Conservation (phyloP, 1,140 invertebrate species). For the Venturia canescens region DNA sequence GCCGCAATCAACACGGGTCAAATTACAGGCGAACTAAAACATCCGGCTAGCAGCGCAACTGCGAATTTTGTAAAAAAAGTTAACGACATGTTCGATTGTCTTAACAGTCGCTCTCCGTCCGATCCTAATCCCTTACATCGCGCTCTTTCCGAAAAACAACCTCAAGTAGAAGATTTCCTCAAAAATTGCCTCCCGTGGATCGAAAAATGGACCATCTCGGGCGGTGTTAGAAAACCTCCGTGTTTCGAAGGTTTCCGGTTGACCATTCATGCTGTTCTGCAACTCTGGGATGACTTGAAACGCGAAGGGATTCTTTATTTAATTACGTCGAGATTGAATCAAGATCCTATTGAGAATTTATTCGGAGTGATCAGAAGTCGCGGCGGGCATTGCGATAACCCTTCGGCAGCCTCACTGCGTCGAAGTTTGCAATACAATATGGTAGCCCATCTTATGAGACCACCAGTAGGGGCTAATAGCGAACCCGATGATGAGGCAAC, state of each 20-base stretch:
- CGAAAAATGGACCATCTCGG: neutral
- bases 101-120: conserved; percentile 48
- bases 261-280: neutral
- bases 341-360: conserved; percentile 55
- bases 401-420: conserved; percentile 47
- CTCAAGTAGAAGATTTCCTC: conserved; percentile 41
- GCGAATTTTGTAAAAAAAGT: conserved; percentile 51
- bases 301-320: conserved; percentile 30
- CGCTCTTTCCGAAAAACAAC: conserved; percentile 44
- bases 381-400: conserved; percentile 48
- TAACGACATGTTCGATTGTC: conserved; percentile 55
- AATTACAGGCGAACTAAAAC: conserved; percentile 29
- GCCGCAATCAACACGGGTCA: conserved; percentile 34
- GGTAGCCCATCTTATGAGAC: conserved; percentile 29
- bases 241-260: neutral
- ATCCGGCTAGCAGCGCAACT: conserved; percentile 17
- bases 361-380: conserved; percentile 46
- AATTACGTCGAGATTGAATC: conserved; percentile 49
- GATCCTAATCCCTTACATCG: conserved; percentile 49
- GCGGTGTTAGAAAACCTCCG: neutral
- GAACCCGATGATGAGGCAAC: too few relatives aligned
- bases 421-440: conserved; percentile 50
- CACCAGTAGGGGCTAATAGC: conserved; percentile 23
- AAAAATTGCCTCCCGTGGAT: neutral
- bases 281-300: neutral